Base-by-base conservation (phyloP, 2,888 invertebrate genomes). In the Dolichomitus sp. region DNA sequence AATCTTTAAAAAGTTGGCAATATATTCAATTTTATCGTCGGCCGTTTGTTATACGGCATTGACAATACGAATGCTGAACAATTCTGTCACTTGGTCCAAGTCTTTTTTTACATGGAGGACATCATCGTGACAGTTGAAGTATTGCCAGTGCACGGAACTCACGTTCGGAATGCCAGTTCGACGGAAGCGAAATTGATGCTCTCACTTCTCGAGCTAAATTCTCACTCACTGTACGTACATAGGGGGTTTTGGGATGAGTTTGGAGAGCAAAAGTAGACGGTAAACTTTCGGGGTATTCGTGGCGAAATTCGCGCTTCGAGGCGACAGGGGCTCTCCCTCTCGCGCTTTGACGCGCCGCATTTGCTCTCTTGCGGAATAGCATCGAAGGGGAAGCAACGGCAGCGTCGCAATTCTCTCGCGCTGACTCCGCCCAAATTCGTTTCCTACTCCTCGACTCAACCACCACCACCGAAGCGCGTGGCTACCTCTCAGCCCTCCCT, bases 391-490 rank as follows among this genome's bases (percentile, higher is more conserved):
- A 90, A 90, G 81, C 76, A 72, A 59, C 92, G 91, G 89, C 90
- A 93, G 75, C 94, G 93, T 94, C 94, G 94, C 77, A 66, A 66
- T 94, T 94, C 94, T 94, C 93, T 94, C 94, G 27, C 94, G 94
- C 94, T 94, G 94, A 94, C 94, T 86, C 88, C 88, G 86, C 86
- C 85, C 85, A 94, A 0, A 9, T 94, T 94, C 94, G 94, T 94
- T 94, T 94, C 94, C 92, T 93, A 92, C 94, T 94, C 94, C 94
- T 94, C 95, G 93, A 90, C 88, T 89, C 88, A 91, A 91, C 93
- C 94, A 92, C 92, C 94, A 94, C 94, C 94, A 91, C 91, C 93
- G 86, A 85, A 88, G 48, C 72, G 52, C 30, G 82, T 63, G 42
- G 72, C 89, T 86, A 85, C 77, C 88, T 84, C 85, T 79, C 86